phyloP scores from a whole-genome alignment of 2,888 invertebrate genomes.

The Poecilobothrus nobilitatus region DNA sequence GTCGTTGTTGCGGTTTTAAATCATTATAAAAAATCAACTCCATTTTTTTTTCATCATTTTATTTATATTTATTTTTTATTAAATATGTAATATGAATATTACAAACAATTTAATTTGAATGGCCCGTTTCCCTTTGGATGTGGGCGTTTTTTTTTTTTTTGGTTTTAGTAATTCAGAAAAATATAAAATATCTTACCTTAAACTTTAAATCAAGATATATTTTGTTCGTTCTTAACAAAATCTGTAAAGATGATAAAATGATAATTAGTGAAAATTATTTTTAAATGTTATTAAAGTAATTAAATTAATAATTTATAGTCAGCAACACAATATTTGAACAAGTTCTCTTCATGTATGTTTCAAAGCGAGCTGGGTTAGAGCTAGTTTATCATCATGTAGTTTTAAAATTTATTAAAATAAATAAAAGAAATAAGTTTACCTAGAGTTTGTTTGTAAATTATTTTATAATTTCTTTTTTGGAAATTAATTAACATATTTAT shows the following conservation, averaged over 20 bases:
- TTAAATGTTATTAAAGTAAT: background rate
- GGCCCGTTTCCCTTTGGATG: no score
- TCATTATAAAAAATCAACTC: slow-evolving; percentile 31
- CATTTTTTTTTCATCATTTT: slow-evolving; percentile 24
- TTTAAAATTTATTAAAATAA: background rate
- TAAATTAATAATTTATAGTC: background rate
- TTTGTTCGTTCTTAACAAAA: no score
- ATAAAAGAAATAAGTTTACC: background rate
- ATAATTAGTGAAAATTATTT: no score
- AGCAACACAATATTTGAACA: background rate
- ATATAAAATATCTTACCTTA: background rate
- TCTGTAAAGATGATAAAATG: no score
- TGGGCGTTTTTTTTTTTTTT: no score
- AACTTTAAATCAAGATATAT: background rate
- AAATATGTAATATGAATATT: no score
- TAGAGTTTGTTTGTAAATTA: background rate
- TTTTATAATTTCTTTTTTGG: background rate
- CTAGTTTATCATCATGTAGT: background rate
- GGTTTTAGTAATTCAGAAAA: slow-evolving; percentile 3
- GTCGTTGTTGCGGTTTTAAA: slow-evolving; percentile 34
- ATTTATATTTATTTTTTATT: no score
- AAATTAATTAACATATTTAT: no score
- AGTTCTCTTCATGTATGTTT: background rate
- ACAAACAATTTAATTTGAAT: no score
- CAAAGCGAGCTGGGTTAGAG: slow-evolving; percentile 8